Base-by-base conservation (phyloP, 2,113 vertebrate genomes). In the Martes martes region DNA sequence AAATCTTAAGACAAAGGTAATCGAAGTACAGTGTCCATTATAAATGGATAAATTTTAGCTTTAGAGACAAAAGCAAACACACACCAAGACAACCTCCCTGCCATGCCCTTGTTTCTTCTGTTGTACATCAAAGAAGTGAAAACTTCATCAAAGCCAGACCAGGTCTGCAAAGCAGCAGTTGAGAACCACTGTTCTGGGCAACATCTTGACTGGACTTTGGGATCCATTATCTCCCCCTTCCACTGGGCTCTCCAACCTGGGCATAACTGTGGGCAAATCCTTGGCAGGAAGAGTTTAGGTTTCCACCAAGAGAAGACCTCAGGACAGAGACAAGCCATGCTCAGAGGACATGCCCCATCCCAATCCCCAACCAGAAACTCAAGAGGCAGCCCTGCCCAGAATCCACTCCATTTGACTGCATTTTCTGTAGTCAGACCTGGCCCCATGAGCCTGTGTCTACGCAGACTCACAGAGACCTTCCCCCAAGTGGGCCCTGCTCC, bases 401-500 rank as follows among this genome's bases (percentile, higher is more conserved):
- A 61, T 24, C 55, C 31, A 7, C 10, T 61, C 36, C 45, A 15
- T 47, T 13, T 10, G 4, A 21, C 78, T 69, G 31, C 71, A 4
- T 10, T 55, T 47, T 31, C 6, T 0, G 36, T 19, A 4, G 42
- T 45, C 33, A 33, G 9, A 59, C 23, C 19, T 1, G 1, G 24
- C 78, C 61, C 45, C 28, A 1, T n/a, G 59, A n/a, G 11, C 31
- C 19, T 11, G 10, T 1, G 2, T 31, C 28, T 2, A 0, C 0
- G 0, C 3, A 7, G 47, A 11, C 9, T 10, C 42, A 3, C 14
- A n/a, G 7, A 50, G 52, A 28, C 31, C 52, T 18, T 18, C 5
- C 0, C 36, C 16, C 23, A 61, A 24, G 21, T 0, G 5, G 18
- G 33, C 16, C 21, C 23, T 2, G 13, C 0, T 0, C 15, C 74